phyloP scores from a whole-genome alignment of 1,140 invertebrate species.

The Sipha flava region DNA sequence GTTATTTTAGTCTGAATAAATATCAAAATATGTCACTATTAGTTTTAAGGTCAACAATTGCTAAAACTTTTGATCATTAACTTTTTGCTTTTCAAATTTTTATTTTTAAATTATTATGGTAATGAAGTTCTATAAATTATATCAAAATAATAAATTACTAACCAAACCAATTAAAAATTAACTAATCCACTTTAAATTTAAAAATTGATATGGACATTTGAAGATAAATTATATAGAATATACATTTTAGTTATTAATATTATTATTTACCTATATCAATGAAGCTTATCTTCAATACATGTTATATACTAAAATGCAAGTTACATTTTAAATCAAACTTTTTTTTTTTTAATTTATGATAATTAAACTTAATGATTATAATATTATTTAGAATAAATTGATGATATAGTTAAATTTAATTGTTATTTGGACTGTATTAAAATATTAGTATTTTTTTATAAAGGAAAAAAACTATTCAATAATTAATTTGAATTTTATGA shows the following conservation, averaged over 20 bases:
- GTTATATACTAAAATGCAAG: too few species aligned
- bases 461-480: background rate
- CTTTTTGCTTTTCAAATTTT: background rate
- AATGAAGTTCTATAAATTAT: background rate
- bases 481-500: background rate
- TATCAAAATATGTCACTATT: slow-evolving; percentile 26
- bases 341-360: background rate
- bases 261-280: background rate
- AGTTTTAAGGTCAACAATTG: background rate
- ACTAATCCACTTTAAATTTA: background rate
- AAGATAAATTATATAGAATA: background rate
- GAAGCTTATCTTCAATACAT: background rate
- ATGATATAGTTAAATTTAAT: background rate
- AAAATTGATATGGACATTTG: background rate
- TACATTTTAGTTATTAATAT: background rate
- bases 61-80: background rate
- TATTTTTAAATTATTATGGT: background rate
- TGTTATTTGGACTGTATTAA: background rate
- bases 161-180: background rate
- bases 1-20: background rate
- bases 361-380: background rate
- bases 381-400: background rate
- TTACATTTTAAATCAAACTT: background rate
- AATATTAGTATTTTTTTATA: background rate
- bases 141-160: background rate